Evolutionary conservation across 2,888 invertebrate genomes (phyloP).

Genomic region (Eupithecia vulgata): DNA sequence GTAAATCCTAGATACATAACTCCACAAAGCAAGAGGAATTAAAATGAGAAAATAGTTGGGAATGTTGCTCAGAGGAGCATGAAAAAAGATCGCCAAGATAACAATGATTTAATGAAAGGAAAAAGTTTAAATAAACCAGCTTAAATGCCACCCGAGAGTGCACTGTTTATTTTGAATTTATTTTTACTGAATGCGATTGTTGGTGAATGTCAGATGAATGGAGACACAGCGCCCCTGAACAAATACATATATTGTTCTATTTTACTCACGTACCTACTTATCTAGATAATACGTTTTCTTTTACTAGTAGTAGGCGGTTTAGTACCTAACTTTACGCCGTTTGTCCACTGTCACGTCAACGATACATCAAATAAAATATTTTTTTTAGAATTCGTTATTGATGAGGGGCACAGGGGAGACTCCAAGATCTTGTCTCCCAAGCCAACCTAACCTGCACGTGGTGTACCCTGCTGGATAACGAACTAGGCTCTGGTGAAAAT

Average conservation of each 20-base stretch:
- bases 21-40: conserved; percentile 1
- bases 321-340: too few relatives aligned
- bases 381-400: too few relatives aligned
- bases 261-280: background rate
- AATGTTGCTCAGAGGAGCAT: conserved; percentile 46
- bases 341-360: too few relatives aligned
- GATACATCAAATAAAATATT: too few relatives aligned
- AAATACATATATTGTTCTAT: background rate
- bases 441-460: too few relatives aligned
- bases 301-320: background rate
- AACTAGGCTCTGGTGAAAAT: too few relatives aligned
- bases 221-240: background rate
- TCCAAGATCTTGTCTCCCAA: too few relatives aligned
- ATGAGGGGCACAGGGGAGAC: too few relatives aligned
- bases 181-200: conserved; percentile 29
- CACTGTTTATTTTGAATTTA: conserved; percentile 43
- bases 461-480: too few relatives aligned
- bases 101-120: conserved; percentile 72
- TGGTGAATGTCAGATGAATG: conserved; percentile 25
- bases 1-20: background rate
- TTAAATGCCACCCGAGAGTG: conserved; percentile 60
- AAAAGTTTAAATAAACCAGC: conserved; percentile 59
- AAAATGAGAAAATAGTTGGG: conserved; percentile 43
- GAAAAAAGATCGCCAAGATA: conserved; percentile 62
- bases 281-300: background rate